Conservation (phyloP, 2,888 invertebrate genomes). For the Clusia tigrina region DNA sequence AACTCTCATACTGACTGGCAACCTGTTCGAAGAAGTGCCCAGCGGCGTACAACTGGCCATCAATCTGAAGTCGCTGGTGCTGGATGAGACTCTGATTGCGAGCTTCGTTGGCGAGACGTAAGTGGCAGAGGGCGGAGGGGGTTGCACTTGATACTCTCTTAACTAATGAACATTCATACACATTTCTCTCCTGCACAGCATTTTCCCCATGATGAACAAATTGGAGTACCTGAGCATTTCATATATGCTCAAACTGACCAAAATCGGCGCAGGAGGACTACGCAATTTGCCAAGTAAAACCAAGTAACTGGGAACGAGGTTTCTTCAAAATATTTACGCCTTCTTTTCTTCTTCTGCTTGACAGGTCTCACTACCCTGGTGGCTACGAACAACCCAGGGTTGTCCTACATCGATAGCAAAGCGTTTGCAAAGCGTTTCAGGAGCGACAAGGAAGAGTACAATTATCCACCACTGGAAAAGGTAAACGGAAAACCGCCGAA, state of each 20-base stretch:
- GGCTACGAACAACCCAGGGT: slow-evolving; percentile 71
- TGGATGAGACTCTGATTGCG: slow-evolving; percentile 76
- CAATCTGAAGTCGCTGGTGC: slow-evolving; percentile 69
- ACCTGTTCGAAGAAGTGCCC: slow-evolving; percentile 70
- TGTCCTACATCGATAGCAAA: slow-evolving; percentile 69
- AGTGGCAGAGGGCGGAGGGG: too few species aligned
- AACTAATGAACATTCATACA: neutral
- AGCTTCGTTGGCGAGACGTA: slow-evolving; percentile 66
- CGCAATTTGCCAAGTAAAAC: slow-evolving; percentile 67
- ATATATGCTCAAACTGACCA: slow-evolving; percentile 70
- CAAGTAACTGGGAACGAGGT: neutral
- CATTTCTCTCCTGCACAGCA: slow-evolving; percentile 59
- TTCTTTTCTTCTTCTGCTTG: neutral
- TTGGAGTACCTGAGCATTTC: slow-evolving; percentile 74
- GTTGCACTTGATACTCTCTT: neutral
- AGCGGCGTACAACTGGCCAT: slow-evolving; percentile 69
- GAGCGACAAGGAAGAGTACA: too few species aligned
- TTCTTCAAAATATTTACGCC: neutral
- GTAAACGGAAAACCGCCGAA: slow-evolving; percentile 61
- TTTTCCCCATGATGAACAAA: slow-evolving; percentile 71
- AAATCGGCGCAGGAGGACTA: slow-evolving; percentile 68
- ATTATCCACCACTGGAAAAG: slow-evolving; percentile 74
- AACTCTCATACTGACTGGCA: slow-evolving; percentile 74
- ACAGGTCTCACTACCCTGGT: slow-evolving; percentile 69
- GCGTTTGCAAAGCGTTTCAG: slow-evolving; percentile 68